Evolutionary conservation across 1,140 invertebrate species (phyloP), one percentile per base, ranked within the genome.

Genomic region (Heliconius hewitsoni): DNA sequence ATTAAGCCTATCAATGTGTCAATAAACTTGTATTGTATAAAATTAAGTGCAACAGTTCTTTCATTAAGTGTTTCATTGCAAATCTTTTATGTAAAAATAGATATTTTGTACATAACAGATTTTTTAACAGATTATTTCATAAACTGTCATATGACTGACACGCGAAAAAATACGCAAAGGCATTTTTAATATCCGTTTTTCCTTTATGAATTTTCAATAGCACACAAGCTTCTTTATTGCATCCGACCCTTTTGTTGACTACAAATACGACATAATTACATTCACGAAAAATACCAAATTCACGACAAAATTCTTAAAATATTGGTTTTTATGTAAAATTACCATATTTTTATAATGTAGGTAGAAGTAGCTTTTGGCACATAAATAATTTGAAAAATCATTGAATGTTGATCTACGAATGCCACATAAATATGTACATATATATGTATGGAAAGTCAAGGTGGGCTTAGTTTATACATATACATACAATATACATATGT

Each of bases 201-300:
- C 60, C 60, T 23, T 66, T 66, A 66, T 66, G 60, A 66, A 66
- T 66, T 66, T 66, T 66, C 60, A 66, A 66, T 66, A 66, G 27
- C 60, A 66, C 60, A 30, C 27, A 30, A n/a, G 23, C 27, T 27
- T 27, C 9, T 66, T 66, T 30, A 66, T 30, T 66, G 60, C 60
- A 66, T 27, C 27, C 60, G 11, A 66, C 60, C 60, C 27, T 30
- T 30, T 66, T 66, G 55, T 66, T 66, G 0, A 30, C 9, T 23
- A 8, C 8, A 66, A 27, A 66, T 66, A 16, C n/a, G 9, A 66
- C 13, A 30, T 52, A 19, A 19, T 19, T 8, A 19, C 50, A 37
- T 37, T 37, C 34, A 37, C 34, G 8, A 37, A 37, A 37, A 37
- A 37, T 37, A 37, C 34, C 34, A 37, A 37, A 37, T 37, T 37